Evolutionary conservation across 1,140 invertebrate genomes (phyloP).

Genomic region (Sarcophaga peregrina): DNA sequence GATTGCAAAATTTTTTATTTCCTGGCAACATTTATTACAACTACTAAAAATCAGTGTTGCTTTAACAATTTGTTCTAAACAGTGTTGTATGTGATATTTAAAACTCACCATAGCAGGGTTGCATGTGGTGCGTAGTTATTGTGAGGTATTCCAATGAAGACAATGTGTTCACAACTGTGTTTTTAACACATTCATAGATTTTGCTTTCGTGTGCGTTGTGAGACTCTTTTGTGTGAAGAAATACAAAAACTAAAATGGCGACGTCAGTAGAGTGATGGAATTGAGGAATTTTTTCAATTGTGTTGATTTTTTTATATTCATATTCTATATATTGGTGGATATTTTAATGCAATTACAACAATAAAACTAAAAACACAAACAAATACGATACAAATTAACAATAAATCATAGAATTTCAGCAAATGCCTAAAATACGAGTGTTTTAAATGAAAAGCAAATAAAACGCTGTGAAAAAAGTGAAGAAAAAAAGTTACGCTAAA

Average conservation of each 20-base stretch:
- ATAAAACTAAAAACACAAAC: constrained; percentile 37
- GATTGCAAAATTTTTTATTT: too few species aligned
- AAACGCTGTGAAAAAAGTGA: constrained; percentile 33
- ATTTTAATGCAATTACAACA: constrained; percentile 40
- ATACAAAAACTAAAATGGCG: constrained; percentile 39
- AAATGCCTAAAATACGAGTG: constrained; percentile 37
- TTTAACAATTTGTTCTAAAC: too few species aligned
- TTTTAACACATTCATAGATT: background rate
- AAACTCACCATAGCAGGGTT: too few species aligned
- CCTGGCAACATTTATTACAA: too few species aligned
- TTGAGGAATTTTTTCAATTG: constrained; percentile 42
- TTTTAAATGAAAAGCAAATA: constrained; percentile 29
- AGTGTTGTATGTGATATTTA: too few species aligned
- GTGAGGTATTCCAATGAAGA: too few species aligned
- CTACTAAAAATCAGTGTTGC: too few species aligned
- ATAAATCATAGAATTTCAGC: constrained; percentile 33
- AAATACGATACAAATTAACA: constrained; percentile 25
- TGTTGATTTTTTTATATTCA: constrained; percentile 42
- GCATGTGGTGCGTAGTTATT: too few species aligned
- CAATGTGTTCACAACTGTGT: background rate
- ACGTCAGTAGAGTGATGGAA: constrained; percentile 40
- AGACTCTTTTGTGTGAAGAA: background rate
- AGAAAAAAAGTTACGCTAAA: constrained; percentile 35
- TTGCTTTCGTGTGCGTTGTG: constrained; percentile 19
- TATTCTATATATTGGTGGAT: constrained; percentile 42